phyloP scores from a whole-genome alignment of 2,113 vertebrate genomes.

The Prinia subflava region DNA sequence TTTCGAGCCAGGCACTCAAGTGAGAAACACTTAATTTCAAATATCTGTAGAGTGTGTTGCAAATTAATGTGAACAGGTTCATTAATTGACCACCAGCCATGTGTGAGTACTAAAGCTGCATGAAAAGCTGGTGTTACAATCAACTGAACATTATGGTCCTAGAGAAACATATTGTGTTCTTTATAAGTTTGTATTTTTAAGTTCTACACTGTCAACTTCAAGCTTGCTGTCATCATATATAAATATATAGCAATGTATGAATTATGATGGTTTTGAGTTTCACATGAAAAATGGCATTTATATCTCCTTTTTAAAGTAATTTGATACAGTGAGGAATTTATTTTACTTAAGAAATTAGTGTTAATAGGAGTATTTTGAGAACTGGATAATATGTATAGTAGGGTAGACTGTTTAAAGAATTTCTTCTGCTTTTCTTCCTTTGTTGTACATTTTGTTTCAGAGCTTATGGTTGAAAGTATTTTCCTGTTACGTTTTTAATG shows the following conservation, averaged over 20 bases:
- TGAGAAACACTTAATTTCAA: constrained; percentile 77
- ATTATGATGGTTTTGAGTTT: background rate
- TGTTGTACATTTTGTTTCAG: background rate
- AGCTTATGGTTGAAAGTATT: background rate
- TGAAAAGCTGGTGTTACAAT: background rate
- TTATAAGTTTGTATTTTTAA: background rate
- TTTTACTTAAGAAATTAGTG: background rate
- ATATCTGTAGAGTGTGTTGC: constrained; percentile 54
- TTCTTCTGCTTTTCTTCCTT: background rate
- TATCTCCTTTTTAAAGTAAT: background rate
- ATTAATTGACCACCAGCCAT: background rate
- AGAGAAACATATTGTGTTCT: background rate
- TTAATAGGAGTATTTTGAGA: background rate
- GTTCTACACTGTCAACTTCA: background rate
- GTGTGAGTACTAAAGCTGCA: background rate
- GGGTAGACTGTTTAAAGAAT: background rate
- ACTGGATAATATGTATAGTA: background rate
- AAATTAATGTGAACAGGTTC: background rate
- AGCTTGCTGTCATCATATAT: background rate
- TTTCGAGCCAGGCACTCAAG: constrained; percentile 96
- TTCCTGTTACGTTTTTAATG: background rate
- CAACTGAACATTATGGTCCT: background rate
- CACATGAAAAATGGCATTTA: background rate
- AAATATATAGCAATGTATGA: background rate
- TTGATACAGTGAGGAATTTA: background rate